Evolutionary conservation across 2,113 vertebrate species (phyloP).

Genomic region (Progne subis): DNA sequence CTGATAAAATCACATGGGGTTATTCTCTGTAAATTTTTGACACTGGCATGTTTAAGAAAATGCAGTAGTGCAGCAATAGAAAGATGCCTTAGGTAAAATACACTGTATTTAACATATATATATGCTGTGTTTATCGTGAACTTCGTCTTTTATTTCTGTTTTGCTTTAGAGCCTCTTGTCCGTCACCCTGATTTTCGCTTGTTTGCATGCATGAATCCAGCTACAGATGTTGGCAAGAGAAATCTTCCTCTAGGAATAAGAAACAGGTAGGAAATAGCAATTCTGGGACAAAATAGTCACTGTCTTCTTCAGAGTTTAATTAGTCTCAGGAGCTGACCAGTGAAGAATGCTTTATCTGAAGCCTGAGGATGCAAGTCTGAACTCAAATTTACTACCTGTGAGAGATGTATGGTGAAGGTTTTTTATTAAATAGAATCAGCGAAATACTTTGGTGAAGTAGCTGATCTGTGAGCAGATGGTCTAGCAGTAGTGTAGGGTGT

Average conservation of each 20-base stretch:
- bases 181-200: constrained; percentile 92
- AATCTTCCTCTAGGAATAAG: constrained; percentile 95
- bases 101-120: not conserved
- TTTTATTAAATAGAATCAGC: not conserved
- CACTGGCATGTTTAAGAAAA: not conserved
- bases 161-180: constrained; percentile 83
- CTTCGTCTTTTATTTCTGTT: not conserved
- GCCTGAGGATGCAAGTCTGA: not conserved
- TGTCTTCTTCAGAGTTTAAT: not conserved
- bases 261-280: constrained; percentile 82
- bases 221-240: constrained; percentile 95
- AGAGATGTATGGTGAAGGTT: not conserved
- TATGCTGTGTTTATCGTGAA: not conserved
- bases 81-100: not conserved
- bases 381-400: not conserved
- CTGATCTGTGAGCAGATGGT: not conserved
- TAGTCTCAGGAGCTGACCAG: not conserved
- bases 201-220: constrained; percentile 99
- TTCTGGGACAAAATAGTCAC: not conserved
- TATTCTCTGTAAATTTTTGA: not conserved
- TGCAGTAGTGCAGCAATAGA: not conserved
- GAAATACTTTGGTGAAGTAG: not conserved
- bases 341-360: not conserved
- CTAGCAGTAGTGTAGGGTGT: not conserved
- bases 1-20: not conserved